Evolutionary conservation across 2,797 vertebrate genomes (phyloP).

Genomic region (Phoeniculus purpureus): DNA sequence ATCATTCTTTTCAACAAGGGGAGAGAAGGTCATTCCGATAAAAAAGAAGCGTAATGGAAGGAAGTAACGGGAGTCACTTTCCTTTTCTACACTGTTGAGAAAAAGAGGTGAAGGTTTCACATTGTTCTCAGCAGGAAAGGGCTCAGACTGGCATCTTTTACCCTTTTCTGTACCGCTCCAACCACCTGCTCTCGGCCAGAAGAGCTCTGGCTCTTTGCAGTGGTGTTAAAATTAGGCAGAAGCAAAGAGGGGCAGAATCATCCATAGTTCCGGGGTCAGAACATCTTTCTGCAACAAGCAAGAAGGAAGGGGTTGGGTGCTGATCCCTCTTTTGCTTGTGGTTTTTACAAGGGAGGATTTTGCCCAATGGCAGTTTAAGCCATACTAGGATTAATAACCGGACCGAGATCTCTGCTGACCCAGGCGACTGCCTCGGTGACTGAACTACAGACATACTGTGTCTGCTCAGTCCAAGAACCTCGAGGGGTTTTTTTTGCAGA

Average conservation of each 20-base stretch:
- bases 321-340: not conserved
- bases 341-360: not conserved
- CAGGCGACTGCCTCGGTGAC: not conserved
- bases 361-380: not conserved
- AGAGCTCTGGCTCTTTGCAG: too few species aligned
- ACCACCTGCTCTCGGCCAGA: not conserved
- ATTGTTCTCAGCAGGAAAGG: not conserved
- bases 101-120: not conserved
- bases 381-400: not conserved
- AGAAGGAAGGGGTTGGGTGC: not conserved
- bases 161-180: not conserved
- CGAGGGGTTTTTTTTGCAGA: not conserved
- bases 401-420: constrained; percentile 13
- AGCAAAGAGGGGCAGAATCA: not conserved
- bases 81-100: not conserved
- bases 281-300: not conserved
- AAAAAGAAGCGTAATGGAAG: not conserved
- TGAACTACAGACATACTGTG: not conserved
- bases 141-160: not conserved
- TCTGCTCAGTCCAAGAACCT: constrained; percentile 3
- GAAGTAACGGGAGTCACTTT: not conserved
- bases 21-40: not conserved
- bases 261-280: not conserved
- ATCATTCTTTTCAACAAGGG: not conserved
- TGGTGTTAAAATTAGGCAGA: not conserved